Conservation (phyloP, 2,888 invertebrate genomes). For the Ernsta delagoae region DNA sequence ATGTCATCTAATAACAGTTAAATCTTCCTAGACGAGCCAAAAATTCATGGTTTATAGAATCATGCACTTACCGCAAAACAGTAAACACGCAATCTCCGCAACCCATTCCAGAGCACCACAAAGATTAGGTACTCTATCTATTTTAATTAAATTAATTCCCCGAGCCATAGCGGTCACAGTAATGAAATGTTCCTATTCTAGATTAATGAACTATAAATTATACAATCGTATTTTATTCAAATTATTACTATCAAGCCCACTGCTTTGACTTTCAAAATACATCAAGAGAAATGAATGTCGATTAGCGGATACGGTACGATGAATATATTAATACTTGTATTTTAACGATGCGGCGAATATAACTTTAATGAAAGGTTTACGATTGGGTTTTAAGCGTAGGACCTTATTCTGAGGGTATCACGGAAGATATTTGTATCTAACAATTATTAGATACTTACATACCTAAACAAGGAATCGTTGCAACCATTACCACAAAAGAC, state of each 20-base stretch:
- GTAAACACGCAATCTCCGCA: constrained; percentile 36
- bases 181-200: constrained; percentile 43
- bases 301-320: constrained; percentile 31
- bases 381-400: background rate
- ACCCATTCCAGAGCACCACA: background rate
- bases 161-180: constrained; percentile 45
- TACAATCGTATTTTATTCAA: constrained; percentile 41
- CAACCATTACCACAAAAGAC: too few relatives aligned
- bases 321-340: constrained; percentile 26
- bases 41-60: background rate
- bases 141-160: constrained; percentile 62
- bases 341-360: constrained; percentile 11
- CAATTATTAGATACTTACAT: background rate
- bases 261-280: constrained; percentile 34
- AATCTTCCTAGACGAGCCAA: background rate
- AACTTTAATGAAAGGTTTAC: background rate
- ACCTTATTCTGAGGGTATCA: background rate
- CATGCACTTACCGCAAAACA: constrained; percentile 44
- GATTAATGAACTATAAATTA: constrained; percentile 48
- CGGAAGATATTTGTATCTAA: too few relatives aligned
- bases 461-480: too few relatives aligned
- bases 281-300: constrained; percentile 33
- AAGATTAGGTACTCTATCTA: constrained; percentile 36
- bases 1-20: background rate
- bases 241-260: constrained; percentile 31